phyloP scores from a whole-genome alignment of 2,113 vertebrate species.

The Lamprologus sp. region DNA sequence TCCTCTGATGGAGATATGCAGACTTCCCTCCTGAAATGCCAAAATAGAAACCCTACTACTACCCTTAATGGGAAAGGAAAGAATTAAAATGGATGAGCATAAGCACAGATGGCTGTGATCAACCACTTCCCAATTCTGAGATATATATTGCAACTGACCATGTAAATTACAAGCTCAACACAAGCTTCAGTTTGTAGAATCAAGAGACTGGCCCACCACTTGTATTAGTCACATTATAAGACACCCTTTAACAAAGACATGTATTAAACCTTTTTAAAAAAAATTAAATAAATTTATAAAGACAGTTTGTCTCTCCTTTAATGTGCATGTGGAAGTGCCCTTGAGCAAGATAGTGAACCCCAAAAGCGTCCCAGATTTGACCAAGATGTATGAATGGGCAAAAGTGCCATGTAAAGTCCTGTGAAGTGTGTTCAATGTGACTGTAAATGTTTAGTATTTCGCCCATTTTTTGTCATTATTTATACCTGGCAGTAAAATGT shows the following conservation, averaged over 20 bases:
- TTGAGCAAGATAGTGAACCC: background rate
- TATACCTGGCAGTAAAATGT: background rate
- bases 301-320: background rate
- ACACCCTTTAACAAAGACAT: background rate
- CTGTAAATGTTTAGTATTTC: background rate
- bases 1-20: background rate
- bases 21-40: background rate
- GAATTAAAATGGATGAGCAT: background rate
- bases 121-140: background rate
- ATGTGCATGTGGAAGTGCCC: background rate
- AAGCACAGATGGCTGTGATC: background rate
- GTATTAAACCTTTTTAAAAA: fast-evolving
- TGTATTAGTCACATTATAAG: background rate
- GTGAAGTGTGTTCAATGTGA: background rate
- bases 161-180: background rate
- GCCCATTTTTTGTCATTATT: background rate
- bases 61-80: background rate
- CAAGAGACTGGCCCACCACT: background rate
- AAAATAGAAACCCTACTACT: background rate
- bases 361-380: background rate
- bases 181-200: background rate
- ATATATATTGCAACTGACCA: background rate
- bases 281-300: background rate
- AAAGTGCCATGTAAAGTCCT: background rate
- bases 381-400: background rate